Evolutionary conservation across 2,888 invertebrate genomes (phyloP).

Genomic region (Bursaphelenchus okinawaensis): DNA sequence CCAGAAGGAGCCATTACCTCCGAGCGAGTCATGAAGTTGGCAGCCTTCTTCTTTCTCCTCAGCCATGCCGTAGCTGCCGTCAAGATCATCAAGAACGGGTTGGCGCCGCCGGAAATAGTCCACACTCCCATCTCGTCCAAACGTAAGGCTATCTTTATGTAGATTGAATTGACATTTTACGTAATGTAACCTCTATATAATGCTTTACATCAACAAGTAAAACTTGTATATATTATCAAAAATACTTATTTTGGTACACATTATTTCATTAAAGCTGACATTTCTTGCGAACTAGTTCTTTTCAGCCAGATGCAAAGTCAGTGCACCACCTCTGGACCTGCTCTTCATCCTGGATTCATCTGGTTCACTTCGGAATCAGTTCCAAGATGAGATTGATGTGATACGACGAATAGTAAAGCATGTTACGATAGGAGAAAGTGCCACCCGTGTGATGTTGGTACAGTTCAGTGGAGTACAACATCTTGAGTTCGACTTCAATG

Average conservation of each 20-base stretch:
- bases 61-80: conserved; percentile 27
- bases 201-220: too few relatives aligned
- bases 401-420: conserved; percentile 48
- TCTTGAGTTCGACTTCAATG: conserved; percentile 53
- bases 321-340: conserved; percentile 52
- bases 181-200: too few relatives aligned
- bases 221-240: too few relatives aligned
- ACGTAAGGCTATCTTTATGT: too few relatives aligned
- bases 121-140: conserved; percentile 49
- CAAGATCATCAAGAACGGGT: conserved; percentile 50
- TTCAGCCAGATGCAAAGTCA: conserved; percentile 53
- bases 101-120: conserved; percentile 55
- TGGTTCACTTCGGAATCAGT: conserved; percentile 50
- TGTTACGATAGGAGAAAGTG: conserved; percentile 49
- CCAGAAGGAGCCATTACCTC: not conserved
- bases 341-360: conserved; percentile 54
- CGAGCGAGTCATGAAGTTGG: not conserved
- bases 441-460: conserved; percentile 53
- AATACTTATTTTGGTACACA: not conserved
- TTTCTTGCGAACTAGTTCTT: conserved; percentile 8
- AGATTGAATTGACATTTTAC: too few relatives aligned
- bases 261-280: conserved; percentile 5
- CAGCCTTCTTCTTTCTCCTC: not conserved
- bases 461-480: conserved; percentile 57
- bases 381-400: conserved; percentile 53